Conservation (phyloP, 2,888 invertebrate species). For the Thumatha senex region DNA sequence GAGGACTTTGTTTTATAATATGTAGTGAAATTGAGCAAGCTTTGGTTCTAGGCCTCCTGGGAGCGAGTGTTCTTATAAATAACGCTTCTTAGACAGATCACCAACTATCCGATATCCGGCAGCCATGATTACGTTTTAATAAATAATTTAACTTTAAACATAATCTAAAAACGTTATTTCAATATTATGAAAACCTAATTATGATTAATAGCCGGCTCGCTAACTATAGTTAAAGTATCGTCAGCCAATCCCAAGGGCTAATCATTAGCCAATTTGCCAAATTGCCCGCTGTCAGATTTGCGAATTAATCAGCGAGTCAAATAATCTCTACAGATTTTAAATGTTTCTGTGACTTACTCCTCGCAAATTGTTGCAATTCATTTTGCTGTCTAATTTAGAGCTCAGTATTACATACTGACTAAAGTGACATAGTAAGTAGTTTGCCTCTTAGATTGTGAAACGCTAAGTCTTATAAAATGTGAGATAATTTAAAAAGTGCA, state of each 20-base stretch:
- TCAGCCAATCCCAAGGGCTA: neutral
- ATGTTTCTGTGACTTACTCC: neutral
- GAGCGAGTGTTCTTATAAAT: too few species aligned
- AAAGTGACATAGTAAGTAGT: too few species aligned
- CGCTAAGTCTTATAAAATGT: too few species aligned
- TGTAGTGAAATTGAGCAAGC: too few species aligned
- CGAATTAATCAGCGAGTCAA: constrained; percentile 2
- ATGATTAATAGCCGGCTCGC: neutral
- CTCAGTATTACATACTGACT: too few species aligned
- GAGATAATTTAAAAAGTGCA: too few species aligned
- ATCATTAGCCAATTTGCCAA: constrained; percentile 2
- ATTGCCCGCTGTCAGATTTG: neutral
- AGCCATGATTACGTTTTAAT: too few species aligned
- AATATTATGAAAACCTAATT: neutral
- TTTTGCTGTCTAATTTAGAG: neutral
- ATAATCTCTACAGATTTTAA: neutral
- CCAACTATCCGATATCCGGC: too few species aligned
- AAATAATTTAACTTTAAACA: neutral
- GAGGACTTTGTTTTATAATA: too few species aligned
- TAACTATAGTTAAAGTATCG: constrained; percentile 6
- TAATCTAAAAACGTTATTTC: neutral
- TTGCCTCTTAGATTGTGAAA: too few species aligned
- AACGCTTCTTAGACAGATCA: too few species aligned
- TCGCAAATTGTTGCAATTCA: neutral
- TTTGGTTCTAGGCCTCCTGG: too few species aligned